These are phyloP conservation scores for Tipula confusa DNA, from an alignment of 2,888 invertebrate species.

Conservation along the genomic window DNA sequence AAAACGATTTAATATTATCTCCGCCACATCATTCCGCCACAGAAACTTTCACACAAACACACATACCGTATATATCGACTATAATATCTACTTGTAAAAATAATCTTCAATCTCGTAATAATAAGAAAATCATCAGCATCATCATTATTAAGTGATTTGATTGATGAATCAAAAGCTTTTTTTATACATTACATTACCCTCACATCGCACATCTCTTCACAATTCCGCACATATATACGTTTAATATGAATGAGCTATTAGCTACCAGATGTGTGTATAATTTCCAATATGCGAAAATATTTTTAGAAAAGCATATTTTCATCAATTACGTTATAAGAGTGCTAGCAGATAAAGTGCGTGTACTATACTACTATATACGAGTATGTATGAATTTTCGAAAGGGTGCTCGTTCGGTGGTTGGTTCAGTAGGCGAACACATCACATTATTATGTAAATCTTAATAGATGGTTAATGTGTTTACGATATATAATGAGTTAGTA, in stretches of 20 bases:
- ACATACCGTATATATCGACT: background rate
- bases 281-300: background rate
- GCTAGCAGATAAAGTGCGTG: background rate
- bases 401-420: no score
- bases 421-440: background rate
- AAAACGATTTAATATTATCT: background rate
- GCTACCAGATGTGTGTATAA: constrained; percentile 13
- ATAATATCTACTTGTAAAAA: background rate
- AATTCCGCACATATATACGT: background rate
- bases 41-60: background rate
- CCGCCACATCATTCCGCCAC: background rate
- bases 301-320: background rate
- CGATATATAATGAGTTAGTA: background rate
- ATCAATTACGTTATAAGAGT: background rate
- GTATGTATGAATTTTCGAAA: no score
- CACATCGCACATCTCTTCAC: background rate
- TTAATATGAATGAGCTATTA: constrained; percentile 16
- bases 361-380: background rate
- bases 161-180: background rate
- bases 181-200: background rate
- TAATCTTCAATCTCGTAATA: background rate
- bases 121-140: background rate
- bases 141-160: constrained; percentile 25
- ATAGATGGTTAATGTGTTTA: background rate
- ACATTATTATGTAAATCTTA: background rate